These are phyloP conservation scores for Trilocha varians DNA, from an alignment of 2,888 invertebrate species.

Conservation along the genomic window DNA sequence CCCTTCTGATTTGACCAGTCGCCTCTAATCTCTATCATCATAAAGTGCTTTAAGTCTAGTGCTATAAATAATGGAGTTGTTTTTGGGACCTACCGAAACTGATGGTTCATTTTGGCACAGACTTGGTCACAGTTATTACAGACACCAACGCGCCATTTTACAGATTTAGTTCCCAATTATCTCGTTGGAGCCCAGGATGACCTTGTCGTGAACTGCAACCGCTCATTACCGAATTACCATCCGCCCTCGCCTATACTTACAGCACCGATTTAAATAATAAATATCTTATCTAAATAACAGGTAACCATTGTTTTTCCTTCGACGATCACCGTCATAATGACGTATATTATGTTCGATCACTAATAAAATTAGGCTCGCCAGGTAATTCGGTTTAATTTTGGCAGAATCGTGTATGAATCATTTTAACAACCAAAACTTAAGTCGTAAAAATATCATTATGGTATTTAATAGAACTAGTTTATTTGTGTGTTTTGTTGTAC, in stretches of 20 bases:
- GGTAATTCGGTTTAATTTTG: conserved; percentile 64
- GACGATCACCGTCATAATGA: conserved; percentile 49
- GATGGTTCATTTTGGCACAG: conserved; percentile 5
- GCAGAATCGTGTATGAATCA: conserved; percentile 58
- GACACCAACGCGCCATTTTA: background rate
- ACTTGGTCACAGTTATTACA: background rate
- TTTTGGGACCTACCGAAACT: too few relatives aligned
- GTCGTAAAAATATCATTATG: conserved; percentile 14
- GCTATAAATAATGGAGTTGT: too few relatives aligned
- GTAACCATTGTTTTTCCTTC: conserved; percentile 57
- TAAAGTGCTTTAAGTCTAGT: too few relatives aligned
- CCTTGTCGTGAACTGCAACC: conserved; percentile 61
- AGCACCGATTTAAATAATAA: conserved; percentile 69
- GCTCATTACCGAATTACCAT: conserved; percentile 69
- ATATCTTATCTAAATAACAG: conserved; percentile 70
- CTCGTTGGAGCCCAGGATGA: conserved; percentile 44
- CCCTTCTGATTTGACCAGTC: too few relatives aligned
- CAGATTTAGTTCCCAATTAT: conserved; percentile 36
- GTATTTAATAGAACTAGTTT: background rate
- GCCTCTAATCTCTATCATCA: too few relatives aligned
- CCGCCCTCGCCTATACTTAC: conserved; percentile 63
- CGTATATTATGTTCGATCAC: conserved; percentile 59
- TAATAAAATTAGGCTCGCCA: conserved; percentile 64
- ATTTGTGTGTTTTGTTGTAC: background rate
- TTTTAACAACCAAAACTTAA: conserved; percentile 40